Evolutionary conservation across 2,797 vertebrate species (phyloP), one percentile per base, ranked within the genome.

Genomic region (Semaprochilodus insignis): DNA sequence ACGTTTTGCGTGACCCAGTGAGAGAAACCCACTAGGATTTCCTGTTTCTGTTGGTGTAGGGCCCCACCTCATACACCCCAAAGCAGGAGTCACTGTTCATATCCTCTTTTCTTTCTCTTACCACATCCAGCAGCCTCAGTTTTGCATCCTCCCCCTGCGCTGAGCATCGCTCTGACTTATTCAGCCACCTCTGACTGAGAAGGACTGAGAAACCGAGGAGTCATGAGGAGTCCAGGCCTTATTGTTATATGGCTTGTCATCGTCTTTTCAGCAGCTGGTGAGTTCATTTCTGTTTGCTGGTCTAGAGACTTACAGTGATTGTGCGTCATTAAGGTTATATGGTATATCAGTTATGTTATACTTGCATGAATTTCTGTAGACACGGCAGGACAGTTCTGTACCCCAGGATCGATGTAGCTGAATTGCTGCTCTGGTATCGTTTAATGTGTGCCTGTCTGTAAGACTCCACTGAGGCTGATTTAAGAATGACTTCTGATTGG

Each of bases 241-340:
- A 52, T 14, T 11, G 7, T 54, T 44, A 6, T 44, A 6, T 73
- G 59, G 19, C 16, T 84, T 1, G 2, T 67, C 27, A 19, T 80
- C 27, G 60, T 21, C 17, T 55, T 63, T 34, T 73, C 63, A 55
- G 13, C 67, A 25, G 60, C 52, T 71, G 86, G 86, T 87, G 77
- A 78, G 75, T 77, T 75, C 1, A 34, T 77, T 40, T 67, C 62
- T 63, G 60, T 14, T 27, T 6, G 4, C 40, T 44, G 40, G 40
- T 4, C 40, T 44, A 44, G 40, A 6, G 40, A 44, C 40, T 44
- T 44, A 13, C 1, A 48, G 8, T 48, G 44, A 11, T 13, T 48
- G 44, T 11, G 44, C 44, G 2, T 48, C 11, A 48, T 48, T 48
- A 13, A 48, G 8, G 10, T 48, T 48, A 48, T 48, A 48, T 11